Evolutionary conservation across 2,113 vertebrate genomes (phyloP), one percentile per base, ranked within the genome.

Genomic region (Serinus canaria): DNA sequence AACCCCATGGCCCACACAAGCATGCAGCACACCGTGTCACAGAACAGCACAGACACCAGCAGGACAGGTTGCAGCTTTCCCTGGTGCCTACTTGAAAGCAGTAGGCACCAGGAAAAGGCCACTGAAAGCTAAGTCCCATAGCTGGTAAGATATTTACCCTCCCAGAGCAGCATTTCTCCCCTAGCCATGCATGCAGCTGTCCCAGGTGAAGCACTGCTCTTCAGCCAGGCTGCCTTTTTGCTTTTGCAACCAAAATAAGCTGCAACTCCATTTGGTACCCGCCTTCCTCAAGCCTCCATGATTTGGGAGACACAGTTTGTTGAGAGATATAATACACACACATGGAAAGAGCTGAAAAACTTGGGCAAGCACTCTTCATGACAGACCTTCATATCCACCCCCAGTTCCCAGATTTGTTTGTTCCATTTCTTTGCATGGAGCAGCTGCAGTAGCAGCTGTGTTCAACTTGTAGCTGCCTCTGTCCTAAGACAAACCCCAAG

Each of bases 1-100:
- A 70, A 43, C 49, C 58, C 28, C 0, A 0, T 39, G 67, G 39
- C 41, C 39, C 35, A 24, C 0, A 0, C 41, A 35, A 1, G 25
- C 11, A 1, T 10, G 27, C 60, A 72, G 74, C n/a, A 79, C 60
- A 39, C 30, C 1, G 0, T 60, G 63, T 39, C 7, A 1, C 24
- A 79, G 39, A 52, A 52, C 41, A 44, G 30, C 31, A 44, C 3
- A 1, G 70, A 46, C 25, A 39, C 30, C 3, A 5, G 18, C 69
- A 73, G 39, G 50, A 50, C 22, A 41, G 13, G 7, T 39, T 67
- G 39, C 41, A 72, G 44, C 55, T 79, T 88, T 49, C 69, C 27
- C 22, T 68, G n/a, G 10, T 37, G 19, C 7, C 21, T 37, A 41
- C 49, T 77, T 70, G 56, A 89, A 83, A 60, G 41, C 24, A 86